Evolutionary conservation across 2,113 vertebrate genomes (phyloP), one percentile per base, ranked within the genome.

Genomic region (Phrynocephalus versicolor): DNA sequence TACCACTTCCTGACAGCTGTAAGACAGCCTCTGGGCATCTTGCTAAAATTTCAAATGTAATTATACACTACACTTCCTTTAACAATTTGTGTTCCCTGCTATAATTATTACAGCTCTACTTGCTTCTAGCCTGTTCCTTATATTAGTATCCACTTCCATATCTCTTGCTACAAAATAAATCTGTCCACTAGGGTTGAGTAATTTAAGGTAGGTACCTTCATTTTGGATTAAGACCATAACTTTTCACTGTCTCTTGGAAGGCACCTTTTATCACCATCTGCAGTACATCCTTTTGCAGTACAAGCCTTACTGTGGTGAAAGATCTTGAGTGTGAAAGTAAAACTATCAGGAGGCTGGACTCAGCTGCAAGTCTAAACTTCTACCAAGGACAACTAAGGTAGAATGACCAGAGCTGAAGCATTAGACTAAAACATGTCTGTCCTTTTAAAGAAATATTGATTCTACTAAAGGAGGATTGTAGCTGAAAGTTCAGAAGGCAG

Each of bases 31-130:
- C 94, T 96, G 93, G 96, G 96, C 96, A 96, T 96, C 92, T 95
- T 96, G 94, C 95, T 96, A 95, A 96, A 96, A 96, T 96, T 96
- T 96, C 95, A 94, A 94, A 95, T 97, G 94, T 96, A 96, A 96
- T 96, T 96, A 96, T 95, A 95, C 95, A 96, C 93, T 96, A 96
- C 95, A 96, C 96, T 96, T 97, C 95, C 96, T 95, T 95, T 95
- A 96, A 95, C 96, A 96, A 96, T 95, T 95, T 96, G 84, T 95
- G 93, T 96, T 96, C 93, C 90, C 88, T 85, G 85, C 95, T 96
- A 91, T 95, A 96, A 96, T 96, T 96, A 95, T 91, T 94, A 94
- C 93, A 93, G 94, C 92, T 95, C 94, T 95, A 95, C 95, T 96
- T 93, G 94, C 95, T 93, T 94, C 84, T 93, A 94, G 95, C 89